phyloP scores from a whole-genome alignment of 2,888 invertebrate species.

The Alloplasta piceator region DNA sequence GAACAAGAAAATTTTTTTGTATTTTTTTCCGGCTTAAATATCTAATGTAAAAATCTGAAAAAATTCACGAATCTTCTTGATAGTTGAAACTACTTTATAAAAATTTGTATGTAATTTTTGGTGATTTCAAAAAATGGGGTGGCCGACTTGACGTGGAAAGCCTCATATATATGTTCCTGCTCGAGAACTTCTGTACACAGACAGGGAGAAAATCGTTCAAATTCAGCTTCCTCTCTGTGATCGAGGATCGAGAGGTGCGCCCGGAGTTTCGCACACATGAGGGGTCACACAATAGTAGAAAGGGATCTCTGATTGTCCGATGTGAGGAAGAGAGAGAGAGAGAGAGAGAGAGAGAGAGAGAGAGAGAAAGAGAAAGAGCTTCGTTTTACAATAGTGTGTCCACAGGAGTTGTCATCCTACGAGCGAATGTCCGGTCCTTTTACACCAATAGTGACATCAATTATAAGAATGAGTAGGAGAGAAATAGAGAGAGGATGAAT shows the following conservation, averaged over 20 bases:
- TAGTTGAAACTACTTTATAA: too few species aligned
- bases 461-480: slow-evolving; percentile 27
- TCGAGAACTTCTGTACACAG: slow-evolving; percentile 18
- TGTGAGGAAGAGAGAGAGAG: background rate
- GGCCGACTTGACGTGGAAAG: too few species aligned
- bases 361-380: slow-evolving; percentile 17
- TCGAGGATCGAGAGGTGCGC: slow-evolving; percentile 20
- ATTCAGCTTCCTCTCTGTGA: slow-evolving; percentile 28
- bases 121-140: too few species aligned
- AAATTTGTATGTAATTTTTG: too few species aligned
- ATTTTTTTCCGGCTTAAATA: too few species aligned
- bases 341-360: slow-evolving; percentile 9
- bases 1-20: too few species aligned
- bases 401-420: background rate
- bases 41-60: too few species aligned
- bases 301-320: background rate
- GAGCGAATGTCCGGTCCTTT: slow-evolving; percentile 26
- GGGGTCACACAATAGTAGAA: background rate
- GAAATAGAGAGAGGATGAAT: background rate
- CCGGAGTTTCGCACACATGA: background rate
- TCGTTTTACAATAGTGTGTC: slow-evolving; percentile 4
- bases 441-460: slow-evolving; percentile 31
- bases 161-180: background rate
- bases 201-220: slow-evolving; percentile 21
- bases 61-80: too few species aligned